These are phyloP conservation scores for Cryptocephalus primarius DNA, from an alignment of 2,888 invertebrate genomes.

Conservation along the genomic window DNA sequence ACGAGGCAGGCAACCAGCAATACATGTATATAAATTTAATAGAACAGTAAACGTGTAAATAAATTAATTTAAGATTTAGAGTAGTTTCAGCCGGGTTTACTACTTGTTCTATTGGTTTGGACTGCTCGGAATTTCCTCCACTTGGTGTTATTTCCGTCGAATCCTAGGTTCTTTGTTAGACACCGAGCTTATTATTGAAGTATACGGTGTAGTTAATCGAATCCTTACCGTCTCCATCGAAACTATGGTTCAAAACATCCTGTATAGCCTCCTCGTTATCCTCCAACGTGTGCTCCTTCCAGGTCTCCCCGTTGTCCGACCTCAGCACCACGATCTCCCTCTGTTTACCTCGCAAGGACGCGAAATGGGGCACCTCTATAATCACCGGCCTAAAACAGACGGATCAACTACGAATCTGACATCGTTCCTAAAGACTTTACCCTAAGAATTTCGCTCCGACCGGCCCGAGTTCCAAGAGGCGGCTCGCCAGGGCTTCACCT, in stretches of 20 bases:
- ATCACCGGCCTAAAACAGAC: constrained; percentile 64
- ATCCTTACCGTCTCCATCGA: constrained; percentile 63
- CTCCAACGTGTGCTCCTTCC: constrained; percentile 90
- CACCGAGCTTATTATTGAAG: too few relatives aligned
- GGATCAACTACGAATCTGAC: constrained; percentile 1
- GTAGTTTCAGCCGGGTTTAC: too few relatives aligned
- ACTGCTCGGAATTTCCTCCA: too few relatives aligned
- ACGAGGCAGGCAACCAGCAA: too few relatives aligned
- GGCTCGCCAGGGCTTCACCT: constrained; percentile 92
- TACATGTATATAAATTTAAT: too few relatives aligned
- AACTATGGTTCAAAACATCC: constrained; percentile 86
- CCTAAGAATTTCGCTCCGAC: constrained; percentile 94
- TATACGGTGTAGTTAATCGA: too few relatives aligned
- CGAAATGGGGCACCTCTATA: constrained; percentile 96
- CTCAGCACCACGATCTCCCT: constrained; percentile 92
- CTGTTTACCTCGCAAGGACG: constrained; percentile 84
- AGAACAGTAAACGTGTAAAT: too few relatives aligned
- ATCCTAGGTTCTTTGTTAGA: too few relatives aligned
- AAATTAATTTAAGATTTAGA: too few relatives aligned
- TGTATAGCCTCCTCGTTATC: constrained; percentile 80
- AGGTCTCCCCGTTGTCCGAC: constrained; percentile 96
- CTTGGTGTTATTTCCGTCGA: too few relatives aligned
- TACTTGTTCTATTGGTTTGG: too few relatives aligned
- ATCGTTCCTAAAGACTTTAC: constrained; percentile 38
- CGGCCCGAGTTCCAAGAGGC: constrained; percentile 91